Base-by-base conservation (phyloP, 2,888 invertebrate species). In the Scrobipalpa costella region DNA sequence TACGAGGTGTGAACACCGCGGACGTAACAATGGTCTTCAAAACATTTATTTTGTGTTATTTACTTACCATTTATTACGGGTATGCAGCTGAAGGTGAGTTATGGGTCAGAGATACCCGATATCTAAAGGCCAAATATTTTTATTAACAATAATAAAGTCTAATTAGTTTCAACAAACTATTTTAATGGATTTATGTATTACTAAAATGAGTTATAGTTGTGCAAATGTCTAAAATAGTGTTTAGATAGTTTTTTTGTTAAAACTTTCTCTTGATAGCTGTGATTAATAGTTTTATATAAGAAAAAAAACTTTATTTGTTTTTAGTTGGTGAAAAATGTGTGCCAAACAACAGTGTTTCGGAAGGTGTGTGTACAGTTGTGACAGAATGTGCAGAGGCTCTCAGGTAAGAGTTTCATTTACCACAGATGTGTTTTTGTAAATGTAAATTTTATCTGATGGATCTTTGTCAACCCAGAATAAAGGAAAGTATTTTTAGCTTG, bases 271-370 rank as follows among this genome's bases (percentile, higher is more conserved):
- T 2, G 8, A 7, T 11, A 11, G 11, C 8, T 2, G 13, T 2
- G 11, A 13, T 38, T 2, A 7, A 40, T 17, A 47, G n/a, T 47
- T 17, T 47, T 15, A 6, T n/a, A 1, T 47, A 47, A 47, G 0
- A 13, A n/a, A 17, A 17, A 47, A n/a, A n/a, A n/a, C n/a, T n/a
- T n/a, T n/a, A 7, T 8, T 27, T 52, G 8, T 27, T 73, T 80
- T 58, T 71, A 88, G 89, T 85, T 74, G 86, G 86, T 57, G 88
- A 89, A 40, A 60, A 66, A 19, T 90, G 89, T 69, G 68, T 55
- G 60, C 76, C 81, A 33, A 83, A 78, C 67, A 72, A 75, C 15
- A 69, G 77, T 52, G 64, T 70, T 6, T 57, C 70, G 15, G 76
- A 80, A 44, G 88, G 88, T 47, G 71, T 68, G 15, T 90, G 90